Evolutionary conservation across 2,888 invertebrate genomes (phyloP).

Genomic region (Ferdinandea cuprea): DNA sequence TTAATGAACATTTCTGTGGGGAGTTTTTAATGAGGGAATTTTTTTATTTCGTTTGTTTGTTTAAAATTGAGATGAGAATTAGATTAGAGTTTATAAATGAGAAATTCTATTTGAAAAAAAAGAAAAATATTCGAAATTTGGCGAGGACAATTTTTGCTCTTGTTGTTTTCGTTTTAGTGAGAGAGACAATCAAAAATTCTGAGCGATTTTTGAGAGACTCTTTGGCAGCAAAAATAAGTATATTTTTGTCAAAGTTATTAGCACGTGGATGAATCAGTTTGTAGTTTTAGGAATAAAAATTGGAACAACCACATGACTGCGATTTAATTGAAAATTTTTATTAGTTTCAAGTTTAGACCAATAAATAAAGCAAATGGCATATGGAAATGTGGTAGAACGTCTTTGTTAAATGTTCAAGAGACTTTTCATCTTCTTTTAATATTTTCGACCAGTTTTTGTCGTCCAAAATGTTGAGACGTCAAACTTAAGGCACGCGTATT

Average conservation of each 20-base stretch:
- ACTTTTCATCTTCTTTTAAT: too few relatives aligned
- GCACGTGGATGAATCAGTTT: slow-evolving; percentile 54
- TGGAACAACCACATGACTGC: slow-evolving; percentile 3
- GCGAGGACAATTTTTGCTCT: too few relatives aligned
- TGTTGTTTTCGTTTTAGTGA: not conserved
- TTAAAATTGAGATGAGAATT: slow-evolving; percentile 15
- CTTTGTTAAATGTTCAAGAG: too few relatives aligned
- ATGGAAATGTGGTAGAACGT: too few relatives aligned
- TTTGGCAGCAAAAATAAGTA: slow-evolving; percentile 29
- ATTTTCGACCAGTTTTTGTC: too few relatives aligned
- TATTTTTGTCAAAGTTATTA: slow-evolving; percentile 21
- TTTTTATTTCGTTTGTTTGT: too few relatives aligned
- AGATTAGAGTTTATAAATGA: not conserved
- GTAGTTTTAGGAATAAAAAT: slow-evolving; percentile 28
- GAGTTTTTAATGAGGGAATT: slow-evolving; percentile 16
- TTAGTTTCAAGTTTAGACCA: too few relatives aligned
- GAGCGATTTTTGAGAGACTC: slow-evolving; percentile 38
- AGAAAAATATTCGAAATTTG: too few relatives aligned
- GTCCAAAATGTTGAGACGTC: too few relatives aligned
- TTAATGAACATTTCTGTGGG: slow-evolving; percentile 11
- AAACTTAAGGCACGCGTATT: too few relatives aligned
- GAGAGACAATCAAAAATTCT: slow-evolving; percentile 19
- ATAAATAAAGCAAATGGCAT: too few relatives aligned
- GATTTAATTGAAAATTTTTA: too few relatives aligned
- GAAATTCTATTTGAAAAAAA: slow-evolving; percentile 4